These are phyloP conservation scores for Australoheros facetus DNA, from an alignment of 2,797 vertebrate species.

Conservation along the genomic window DNA sequence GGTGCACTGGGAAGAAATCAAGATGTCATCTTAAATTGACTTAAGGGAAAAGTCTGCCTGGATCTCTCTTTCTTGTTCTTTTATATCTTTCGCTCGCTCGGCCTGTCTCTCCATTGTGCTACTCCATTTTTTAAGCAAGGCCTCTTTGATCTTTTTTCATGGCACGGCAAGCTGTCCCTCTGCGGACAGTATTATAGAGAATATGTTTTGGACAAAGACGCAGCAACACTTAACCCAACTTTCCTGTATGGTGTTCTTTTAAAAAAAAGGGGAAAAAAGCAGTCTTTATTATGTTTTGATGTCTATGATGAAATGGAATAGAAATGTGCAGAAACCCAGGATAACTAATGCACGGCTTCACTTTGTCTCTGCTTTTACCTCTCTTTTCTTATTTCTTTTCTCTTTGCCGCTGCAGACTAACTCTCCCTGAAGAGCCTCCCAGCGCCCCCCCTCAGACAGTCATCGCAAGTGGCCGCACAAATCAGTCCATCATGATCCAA, in stretches of 20 bases:
- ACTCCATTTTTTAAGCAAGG: conserved; percentile 63
- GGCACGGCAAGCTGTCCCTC: conserved; percentile 61
- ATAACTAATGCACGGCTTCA: conserved; percentile 67
- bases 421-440: conserved; percentile 94
- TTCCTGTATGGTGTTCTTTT: conserved; percentile 39
- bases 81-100: conserved; percentile 56
- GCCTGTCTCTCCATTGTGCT: conserved; percentile 59
- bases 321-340: conserved; percentile 69
- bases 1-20: conserved; percentile 78
- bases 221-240: conserved; percentile 24
- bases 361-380: conserved; percentile 37
- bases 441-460: conserved; percentile 95
- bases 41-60: conserved; percentile 73
- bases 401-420: conserved; percentile 79
- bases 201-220: conserved; percentile 56
- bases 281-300: conserved; percentile 53
- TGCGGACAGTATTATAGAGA: conserved; percentile 52
- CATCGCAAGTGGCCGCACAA: conserved; percentile 95
- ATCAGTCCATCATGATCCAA: conserved; percentile 99
- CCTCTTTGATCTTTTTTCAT: conserved; percentile 76
- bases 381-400: conserved; percentile 5
- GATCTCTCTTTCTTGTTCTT: conserved; percentile 71
- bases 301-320: conserved; percentile 73
- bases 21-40: conserved; percentile 83
- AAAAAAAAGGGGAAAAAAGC: conserved; percentile 16